phyloP scores from a whole-genome alignment of 2,888 invertebrate species.

The Hipparchia sbordonii region DNA sequence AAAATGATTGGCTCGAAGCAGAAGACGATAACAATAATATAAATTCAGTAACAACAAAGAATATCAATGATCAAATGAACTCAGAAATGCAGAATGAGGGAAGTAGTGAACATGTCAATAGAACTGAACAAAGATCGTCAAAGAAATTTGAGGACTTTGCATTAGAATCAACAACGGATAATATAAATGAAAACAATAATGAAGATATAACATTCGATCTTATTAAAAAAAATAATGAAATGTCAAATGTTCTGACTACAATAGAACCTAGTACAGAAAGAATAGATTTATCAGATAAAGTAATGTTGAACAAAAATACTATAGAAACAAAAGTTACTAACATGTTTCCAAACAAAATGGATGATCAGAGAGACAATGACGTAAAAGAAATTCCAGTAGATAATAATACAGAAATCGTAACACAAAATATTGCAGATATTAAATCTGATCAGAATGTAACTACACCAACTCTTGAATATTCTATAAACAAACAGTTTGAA shows the following conservation, averaged over 20 bases:
- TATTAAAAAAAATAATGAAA: conserved; percentile 43
- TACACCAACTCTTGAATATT: conserved; percentile 45
- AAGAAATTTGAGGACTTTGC: conserved; percentile 52
- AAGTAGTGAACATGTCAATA: conserved; percentile 41
- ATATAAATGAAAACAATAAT: conserved; percentile 35
- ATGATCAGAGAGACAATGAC: conserved; percentile 20
- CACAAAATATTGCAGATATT: conserved; percentile 9
- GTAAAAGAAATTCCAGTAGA: conserved; percentile 20
- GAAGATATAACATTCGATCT: conserved; percentile 49
- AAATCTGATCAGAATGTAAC: conserved; percentile 28
- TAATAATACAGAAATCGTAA: conserved; percentile 8
- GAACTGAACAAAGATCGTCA: conserved; percentile 60
- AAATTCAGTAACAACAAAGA: conserved; percentile 17
- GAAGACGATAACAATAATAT: conserved; percentile 38
- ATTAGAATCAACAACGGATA: conserved; percentile 48
- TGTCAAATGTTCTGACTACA: conserved; percentile 19
- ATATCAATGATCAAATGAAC: conserved; percentile 36
- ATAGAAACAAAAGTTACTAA: conserved; percentile 32
- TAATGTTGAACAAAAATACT: conserved; percentile 8
- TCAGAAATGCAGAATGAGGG: conserved; percentile 26
- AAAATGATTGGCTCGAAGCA: conserved; percentile 61
- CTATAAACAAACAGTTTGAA: conserved; percentile 49
- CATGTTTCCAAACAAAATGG: conserved; percentile 28
- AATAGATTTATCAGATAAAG: not conserved
- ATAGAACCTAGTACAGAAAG: conserved; percentile 16